Percentiles rank a stretch among this genome's conserved stretches.
Evolutionary conservation across 2,797 vertebrate genomes (phyloP).

Genomic region (Coracias cyanogaster): DNA sequence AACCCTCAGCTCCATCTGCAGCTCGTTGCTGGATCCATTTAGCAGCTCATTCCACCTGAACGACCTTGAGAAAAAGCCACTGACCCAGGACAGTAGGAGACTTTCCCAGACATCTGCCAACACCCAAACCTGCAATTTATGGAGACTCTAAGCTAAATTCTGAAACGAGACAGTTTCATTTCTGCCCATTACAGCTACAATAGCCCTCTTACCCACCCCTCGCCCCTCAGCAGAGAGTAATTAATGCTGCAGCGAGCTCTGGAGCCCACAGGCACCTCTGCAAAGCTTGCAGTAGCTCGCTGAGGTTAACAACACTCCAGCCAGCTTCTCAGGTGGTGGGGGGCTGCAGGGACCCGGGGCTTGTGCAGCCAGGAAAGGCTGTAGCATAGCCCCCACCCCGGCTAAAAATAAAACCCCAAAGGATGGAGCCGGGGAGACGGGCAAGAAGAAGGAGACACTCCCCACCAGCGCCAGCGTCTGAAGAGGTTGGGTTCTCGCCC

Average conservation of each 20-base stretch:
- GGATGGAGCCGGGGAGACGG: neutral
- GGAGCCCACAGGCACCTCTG: neutral
- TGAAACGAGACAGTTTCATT: constrained; percentile 27
- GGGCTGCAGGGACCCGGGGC: neutral
- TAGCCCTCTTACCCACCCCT: neutral
- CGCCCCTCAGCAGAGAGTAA: neutral
- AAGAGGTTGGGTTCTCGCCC: neutral
- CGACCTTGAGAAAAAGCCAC: constrained; percentile 54
- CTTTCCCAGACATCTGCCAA: constrained; percentile 63
- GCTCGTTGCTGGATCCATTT: constrained; percentile 28
- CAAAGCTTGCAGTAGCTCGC: neutral
- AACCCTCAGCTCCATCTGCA: constrained; percentile 57
- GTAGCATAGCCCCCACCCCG: fast-evolving
- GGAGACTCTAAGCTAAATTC: constrained; percentile 19
- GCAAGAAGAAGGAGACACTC: neutral
- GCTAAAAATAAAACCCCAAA: neutral
- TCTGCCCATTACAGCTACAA: constrained; percentile 26
- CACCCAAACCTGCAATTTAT: constrained; percentile 55
- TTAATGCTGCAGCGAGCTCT: neutral
- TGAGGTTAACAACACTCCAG: neutral
- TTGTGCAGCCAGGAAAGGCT: neutral
- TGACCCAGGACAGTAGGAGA: constrained; percentile 50
- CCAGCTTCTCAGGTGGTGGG: neutral
- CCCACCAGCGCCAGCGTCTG: neutral
- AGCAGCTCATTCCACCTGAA: constrained; percentile 58